phyloP scores from a whole-genome alignment of 2,113 vertebrate species.

The Pontoporia blainvillei region DNA sequence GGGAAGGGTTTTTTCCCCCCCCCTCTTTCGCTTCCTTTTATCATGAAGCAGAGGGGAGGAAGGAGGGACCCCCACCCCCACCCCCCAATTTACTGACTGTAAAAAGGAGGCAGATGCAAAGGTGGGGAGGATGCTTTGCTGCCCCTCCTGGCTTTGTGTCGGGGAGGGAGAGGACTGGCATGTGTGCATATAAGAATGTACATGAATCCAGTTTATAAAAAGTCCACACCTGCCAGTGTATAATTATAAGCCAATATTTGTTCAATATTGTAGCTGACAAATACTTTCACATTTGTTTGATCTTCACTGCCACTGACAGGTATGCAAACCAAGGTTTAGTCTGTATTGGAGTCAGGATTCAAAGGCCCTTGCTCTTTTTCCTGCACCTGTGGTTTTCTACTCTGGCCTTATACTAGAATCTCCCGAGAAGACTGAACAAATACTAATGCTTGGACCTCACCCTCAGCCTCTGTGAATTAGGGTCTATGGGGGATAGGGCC shows the following conservation, averaged over 20 bases:
- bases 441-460: background rate
- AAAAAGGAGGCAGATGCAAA: background rate
- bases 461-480: background rate
- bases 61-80: background rate
- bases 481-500: background rate
- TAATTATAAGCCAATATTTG: background rate
- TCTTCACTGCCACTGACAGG: background rate
- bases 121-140: background rate
- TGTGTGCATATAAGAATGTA: no score
- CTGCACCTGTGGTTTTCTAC: background rate
- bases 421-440: background rate
- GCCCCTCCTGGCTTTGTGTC: background rate
- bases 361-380: background rate
- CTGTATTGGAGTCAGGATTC: background rate
- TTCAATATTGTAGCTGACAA: background rate
- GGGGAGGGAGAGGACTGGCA: background rate
- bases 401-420: background rate
- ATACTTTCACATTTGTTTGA: background rate
- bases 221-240: background rate
- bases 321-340: background rate
- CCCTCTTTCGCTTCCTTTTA: background rate
- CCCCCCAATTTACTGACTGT: background rate
- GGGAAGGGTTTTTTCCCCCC: background rate
- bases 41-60: background rate
- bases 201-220: background rate